phyloP scores from a whole-genome alignment of 2,888 invertebrate genomes.

The Trichacis sp. region DNA sequence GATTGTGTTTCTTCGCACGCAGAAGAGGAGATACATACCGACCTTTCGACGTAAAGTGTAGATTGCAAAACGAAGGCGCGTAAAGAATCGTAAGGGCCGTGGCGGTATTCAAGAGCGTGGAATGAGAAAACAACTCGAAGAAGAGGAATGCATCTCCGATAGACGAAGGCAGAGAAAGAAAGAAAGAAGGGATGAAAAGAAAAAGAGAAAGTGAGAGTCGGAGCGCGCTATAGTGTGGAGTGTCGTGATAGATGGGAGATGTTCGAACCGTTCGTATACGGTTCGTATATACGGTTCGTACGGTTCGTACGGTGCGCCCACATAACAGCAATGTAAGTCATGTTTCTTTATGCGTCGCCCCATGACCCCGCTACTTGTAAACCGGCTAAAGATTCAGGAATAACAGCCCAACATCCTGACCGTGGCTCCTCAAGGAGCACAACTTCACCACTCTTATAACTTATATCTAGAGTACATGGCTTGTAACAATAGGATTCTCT shows the following conservation, averaged over 20 bases:
- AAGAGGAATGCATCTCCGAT: constrained; percentile 29
- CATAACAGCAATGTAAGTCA: constrained; percentile 66
- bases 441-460: constrained; percentile 47
- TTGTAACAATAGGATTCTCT: constrained; percentile 35
- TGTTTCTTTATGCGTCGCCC: constrained; percentile 65
- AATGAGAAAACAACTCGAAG: constrained; percentile 42
- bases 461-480: constrained; percentile 12
- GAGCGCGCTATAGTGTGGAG: not conserved
- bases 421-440: constrained; percentile 44
- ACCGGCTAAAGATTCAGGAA: constrained; percentile 66
- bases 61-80: constrained; percentile 48
- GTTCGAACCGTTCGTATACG: too few species aligned
- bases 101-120: constrained; percentile 45
- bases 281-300: too few species aligned
- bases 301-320: constrained; percentile 56
- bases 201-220: constrained; percentile 18
- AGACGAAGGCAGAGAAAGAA: constrained; percentile 36
- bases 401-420: constrained; percentile 52
- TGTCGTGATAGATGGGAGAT: constrained; percentile 59
- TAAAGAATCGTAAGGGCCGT: constrained; percentile 47
- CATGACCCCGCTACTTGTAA: constrained; percentile 67
- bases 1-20: constrained; percentile 21
- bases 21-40: constrained; percentile 47
- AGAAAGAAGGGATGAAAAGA: constrained; percentile 24
- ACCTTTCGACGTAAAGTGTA: constrained; percentile 48